phyloP scores from a whole-genome alignment of 2,888 invertebrate genomes.

The Busseola fusca region DNA sequence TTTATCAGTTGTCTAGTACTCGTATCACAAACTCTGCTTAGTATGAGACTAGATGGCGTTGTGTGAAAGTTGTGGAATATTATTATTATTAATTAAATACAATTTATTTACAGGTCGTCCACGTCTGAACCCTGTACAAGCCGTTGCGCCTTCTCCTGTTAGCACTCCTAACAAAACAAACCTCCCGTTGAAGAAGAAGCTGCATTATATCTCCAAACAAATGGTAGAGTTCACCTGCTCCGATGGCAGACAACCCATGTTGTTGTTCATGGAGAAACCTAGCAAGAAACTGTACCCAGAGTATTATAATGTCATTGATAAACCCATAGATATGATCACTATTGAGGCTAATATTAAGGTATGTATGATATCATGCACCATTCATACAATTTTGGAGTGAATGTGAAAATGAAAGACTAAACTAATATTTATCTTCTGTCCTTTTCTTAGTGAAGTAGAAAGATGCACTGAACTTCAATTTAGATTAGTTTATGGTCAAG shows the following conservation, averaged over 20 bases:
- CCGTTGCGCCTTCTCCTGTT: slow-evolving; percentile 64
- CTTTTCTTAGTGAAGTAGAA: no score
- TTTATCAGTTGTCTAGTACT: no score
- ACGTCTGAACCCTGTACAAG: slow-evolving; percentile 76
- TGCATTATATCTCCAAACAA: slow-evolving; percentile 93
- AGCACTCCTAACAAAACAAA: slow-evolving; percentile 78
- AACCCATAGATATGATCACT: slow-evolving; percentile 98
- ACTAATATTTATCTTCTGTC: no score
- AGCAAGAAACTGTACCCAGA: slow-evolving; percentile 98
- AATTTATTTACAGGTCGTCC: slow-evolving; percentile 79
- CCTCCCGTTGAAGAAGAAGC: slow-evolving; percentile 93
- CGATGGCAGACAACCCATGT: slow-evolving; percentile 95
- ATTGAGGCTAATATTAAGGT: slow-evolving; percentile 97
- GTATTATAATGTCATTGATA: slow-evolving; percentile 97
- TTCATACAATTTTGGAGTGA: no score
- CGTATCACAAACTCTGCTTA: no score
- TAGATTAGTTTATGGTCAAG: no score
- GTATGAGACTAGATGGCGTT: no score
- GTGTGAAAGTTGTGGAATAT: no score
- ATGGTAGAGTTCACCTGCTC: slow-evolving; percentile 85
- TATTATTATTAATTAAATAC: not conserved
- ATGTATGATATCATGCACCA: slow-evolving; percentile 15
- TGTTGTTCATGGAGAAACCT: slow-evolving; percentile 98
- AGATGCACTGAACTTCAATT: no score
- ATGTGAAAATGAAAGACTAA: not conserved